Evolutionary conservation across 2,888 invertebrate genomes (phyloP), one percentile per base, ranked within the genome.

Genomic region (Machimus atricapillus): DNA sequence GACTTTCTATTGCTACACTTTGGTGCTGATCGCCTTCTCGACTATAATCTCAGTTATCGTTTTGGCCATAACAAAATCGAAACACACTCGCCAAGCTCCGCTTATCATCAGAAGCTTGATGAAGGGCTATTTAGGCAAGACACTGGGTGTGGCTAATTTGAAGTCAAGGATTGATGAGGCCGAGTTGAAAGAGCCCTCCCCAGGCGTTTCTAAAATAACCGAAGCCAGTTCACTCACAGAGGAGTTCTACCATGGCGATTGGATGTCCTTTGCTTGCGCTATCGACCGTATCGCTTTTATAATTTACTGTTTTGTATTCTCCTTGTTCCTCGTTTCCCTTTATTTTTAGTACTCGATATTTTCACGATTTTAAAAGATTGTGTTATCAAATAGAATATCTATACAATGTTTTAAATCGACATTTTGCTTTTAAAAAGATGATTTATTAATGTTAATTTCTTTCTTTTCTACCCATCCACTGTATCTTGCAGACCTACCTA

Each of bases 251-350:
- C 94, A 94, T 89, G 93, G 94, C 52, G 95, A 95, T 90, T 95
- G 95, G 95, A 91, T 94, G 19, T 91, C 95, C 12, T 90, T 95
- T 78, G 95, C 95, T 40, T 94, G 94, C 3, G 94, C 94, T 7
- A 93, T 95, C 86, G 95, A 95, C 91, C 93, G 95, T 85, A 90
- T 95, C 16, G 85, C 85, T 27, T 85, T 85, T 12, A 76, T 85
- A 31, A 9, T 74, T 79, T 93, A 82, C 52, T 82, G 82, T n/a
- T 14, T 82, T 23, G 19, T 37, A 31, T 82, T 82, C 34, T 93
- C 5, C 95, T 95, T 89, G 87, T 94, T 77, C 89, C 93, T 85
- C 95, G 95, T 90, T 93, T 93, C 81, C 89, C 94, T 52, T 90
- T 94, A 37, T 95, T 94, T 90, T 90, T 93, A 14, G 91, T 94